Evolutionary conservation across 2,888 invertebrate species (phyloP).

Genomic region (Microchrysa polita): DNA sequence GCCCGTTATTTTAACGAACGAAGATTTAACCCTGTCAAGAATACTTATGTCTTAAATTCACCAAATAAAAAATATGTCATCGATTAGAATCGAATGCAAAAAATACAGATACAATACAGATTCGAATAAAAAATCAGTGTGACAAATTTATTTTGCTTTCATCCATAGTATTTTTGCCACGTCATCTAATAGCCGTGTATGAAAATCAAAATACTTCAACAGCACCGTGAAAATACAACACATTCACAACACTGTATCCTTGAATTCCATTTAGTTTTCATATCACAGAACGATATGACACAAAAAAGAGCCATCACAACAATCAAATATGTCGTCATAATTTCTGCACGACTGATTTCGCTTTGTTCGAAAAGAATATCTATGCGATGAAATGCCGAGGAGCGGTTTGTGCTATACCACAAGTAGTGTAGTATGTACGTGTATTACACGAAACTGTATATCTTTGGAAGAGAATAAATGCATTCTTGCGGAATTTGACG

Average conservation of each 20-base stretch:
- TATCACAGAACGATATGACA: not conserved
- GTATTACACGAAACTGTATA: no score
- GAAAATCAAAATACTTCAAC: not conserved
- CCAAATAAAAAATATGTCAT: no score
- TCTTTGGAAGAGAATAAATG: conserved; percentile 20
- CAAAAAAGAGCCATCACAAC: conserved; percentile 9
- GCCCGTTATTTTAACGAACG: no score
- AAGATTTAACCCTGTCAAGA: no score
- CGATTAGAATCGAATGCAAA: no score
- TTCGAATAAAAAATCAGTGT: no score
- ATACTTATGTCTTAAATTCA: no score
- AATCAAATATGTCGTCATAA: conserved; percentile 41
- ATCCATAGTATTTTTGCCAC: not conserved
- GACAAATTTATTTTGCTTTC: no score
- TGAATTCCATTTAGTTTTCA: conserved; percentile 12
- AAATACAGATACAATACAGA: no score
- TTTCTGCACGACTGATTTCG: conserved; percentile 40
- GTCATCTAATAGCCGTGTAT: not conserved
- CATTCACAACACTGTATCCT: no score
- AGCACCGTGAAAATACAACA: not conserved
- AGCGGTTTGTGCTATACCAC: conserved; percentile 17
- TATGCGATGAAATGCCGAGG: conserved; percentile 18
- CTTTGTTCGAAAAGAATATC: conserved; percentile 28
- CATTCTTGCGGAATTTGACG: conserved; percentile 20
- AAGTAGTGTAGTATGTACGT: no score